phyloP scores from a whole-genome alignment of 1,140 invertebrate genomes.

The Bombus superbus region DNA sequence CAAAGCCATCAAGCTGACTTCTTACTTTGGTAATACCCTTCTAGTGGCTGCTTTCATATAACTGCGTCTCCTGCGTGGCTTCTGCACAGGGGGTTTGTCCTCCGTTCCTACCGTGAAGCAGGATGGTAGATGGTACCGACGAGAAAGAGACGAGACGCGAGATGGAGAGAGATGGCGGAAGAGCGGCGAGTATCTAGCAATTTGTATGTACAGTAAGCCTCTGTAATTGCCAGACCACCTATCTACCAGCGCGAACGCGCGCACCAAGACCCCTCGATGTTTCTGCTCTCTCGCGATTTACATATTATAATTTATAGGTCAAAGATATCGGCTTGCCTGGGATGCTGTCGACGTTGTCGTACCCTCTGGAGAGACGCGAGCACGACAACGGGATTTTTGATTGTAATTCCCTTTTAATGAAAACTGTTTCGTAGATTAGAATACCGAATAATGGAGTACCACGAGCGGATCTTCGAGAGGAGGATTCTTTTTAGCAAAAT shows the following conservation, averaged over 20 bases:
- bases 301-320: conserved; percentile 77
- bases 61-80: conserved; percentile 47
- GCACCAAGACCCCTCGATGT: conserved; percentile 42
- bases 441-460: not conserved
- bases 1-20: conserved; percentile 62
- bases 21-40: conserved; percentile 67
- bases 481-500: not conserved
- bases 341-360: conserved; percentile 37
- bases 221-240: conserved; percentile 73
- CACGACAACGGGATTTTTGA: conserved; percentile 37
- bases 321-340: conserved; percentile 57
- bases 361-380: conserved; percentile 11
- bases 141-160: conserved; percentile 39
- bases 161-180: conserved; percentile 3
- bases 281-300: conserved; percentile 59
- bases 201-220: conserved; percentile 75
- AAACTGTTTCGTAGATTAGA: not conserved
- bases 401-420: conserved; percentile 48
- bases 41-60: conserved; percentile 61
- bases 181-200: conserved; percentile 47
- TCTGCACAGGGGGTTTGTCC: conserved; percentile 18
- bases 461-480: not conserved
- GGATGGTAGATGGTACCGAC: conserved; percentile 59
- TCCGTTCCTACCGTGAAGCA: not conserved
- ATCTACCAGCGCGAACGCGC: conserved; percentile 65